Conservation (phyloP, 64 coral and sea anemone species). For the Porites australiensis region DNA sequence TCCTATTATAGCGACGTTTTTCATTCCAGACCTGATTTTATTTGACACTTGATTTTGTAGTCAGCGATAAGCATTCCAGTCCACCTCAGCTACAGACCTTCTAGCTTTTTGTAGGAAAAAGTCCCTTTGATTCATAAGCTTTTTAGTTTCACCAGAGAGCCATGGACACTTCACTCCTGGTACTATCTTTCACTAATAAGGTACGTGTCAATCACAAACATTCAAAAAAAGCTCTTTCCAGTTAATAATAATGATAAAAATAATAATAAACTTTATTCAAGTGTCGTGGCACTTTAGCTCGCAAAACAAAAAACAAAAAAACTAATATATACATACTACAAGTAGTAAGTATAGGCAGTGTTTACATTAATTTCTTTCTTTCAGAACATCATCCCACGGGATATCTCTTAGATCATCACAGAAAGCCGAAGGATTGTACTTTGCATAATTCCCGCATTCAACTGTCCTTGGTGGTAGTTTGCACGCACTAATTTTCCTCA, state of each 20-base stretch:
- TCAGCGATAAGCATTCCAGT: not conserved
- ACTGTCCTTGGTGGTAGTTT: too few relatives aligned
- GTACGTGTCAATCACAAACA: slow-evolving; percentile 46
- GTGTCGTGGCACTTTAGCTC: too few relatives aligned
- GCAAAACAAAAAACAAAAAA: too few relatives aligned
- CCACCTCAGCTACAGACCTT: not conserved
- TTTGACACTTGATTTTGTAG: slow-evolving; percentile 30
- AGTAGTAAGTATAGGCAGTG: slow-evolving; percentile 1
- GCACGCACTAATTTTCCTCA: too few relatives aligned
- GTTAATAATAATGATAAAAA: not conserved
- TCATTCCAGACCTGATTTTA: slow-evolving; percentile 38
- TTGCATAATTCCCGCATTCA: too few relatives aligned
- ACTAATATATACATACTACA: too few relatives aligned
- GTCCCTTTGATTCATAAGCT: slow-evolving; percentile 18
- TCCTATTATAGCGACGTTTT: too few relatives aligned
- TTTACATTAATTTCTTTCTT: not conserved
- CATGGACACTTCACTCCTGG: slow-evolving; percentile 27
- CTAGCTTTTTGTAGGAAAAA: slow-evolving; percentile 26
- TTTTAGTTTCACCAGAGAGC: slow-evolving; percentile 1
- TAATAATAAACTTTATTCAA: too few relatives aligned
- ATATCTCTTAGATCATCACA: too few relatives aligned
- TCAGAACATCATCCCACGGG: too few relatives aligned
- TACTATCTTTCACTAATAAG: slow-evolving; percentile 41
- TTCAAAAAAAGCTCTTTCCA: slow-evolving; percentile 56
- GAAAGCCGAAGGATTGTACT: too few relatives aligned